Evolutionary conservation across 2,888 invertebrate species (phyloP).

Genomic region (Microchrysa polita): DNA sequence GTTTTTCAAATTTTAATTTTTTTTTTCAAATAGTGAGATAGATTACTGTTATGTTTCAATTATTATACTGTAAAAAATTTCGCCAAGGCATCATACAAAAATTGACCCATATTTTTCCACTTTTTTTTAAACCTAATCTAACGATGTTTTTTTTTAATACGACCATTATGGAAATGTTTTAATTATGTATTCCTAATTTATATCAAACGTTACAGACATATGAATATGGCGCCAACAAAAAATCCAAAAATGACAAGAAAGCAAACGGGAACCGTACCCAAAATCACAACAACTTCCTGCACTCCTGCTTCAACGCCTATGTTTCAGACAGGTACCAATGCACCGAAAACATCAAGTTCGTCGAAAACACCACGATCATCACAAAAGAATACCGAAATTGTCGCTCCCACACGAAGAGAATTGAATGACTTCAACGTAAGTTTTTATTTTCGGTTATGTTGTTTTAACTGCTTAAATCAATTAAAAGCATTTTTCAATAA

Average conservation of each 20-base stretch:
- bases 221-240: slow-evolving; percentile 31
- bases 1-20: too few relatives aligned
- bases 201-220: not conserved
- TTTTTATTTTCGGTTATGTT: not conserved
- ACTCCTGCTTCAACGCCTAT: slow-evolving; percentile 48
- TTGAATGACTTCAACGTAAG: slow-evolving; percentile 66
- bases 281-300: slow-evolving; percentile 66
- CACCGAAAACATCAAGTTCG: slow-evolving; percentile 21
- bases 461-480: not conserved
- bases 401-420: slow-evolving; percentile 70
- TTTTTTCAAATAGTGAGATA: too few relatives aligned
- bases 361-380: slow-evolving; percentile 45
- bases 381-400: slow-evolving; percentile 65
- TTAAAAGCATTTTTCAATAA: not conserved
- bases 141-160: too few relatives aligned
- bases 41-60: too few relatives aligned
- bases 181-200: too few relatives aligned
- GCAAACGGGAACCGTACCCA: slow-evolving; percentile 75
- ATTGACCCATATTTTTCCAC: too few relatives aligned
- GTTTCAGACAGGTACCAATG: not conserved
- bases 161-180: too few relatives aligned
- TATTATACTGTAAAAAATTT: too few relatives aligned
- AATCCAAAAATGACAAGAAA: slow-evolving; percentile 46
- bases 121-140: too few relatives aligned
- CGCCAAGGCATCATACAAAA: too few relatives aligned